Evolutionary conservation across 92 coral and sea anemone species (phyloP).

Genomic region (Actinostola sp.): DNA sequence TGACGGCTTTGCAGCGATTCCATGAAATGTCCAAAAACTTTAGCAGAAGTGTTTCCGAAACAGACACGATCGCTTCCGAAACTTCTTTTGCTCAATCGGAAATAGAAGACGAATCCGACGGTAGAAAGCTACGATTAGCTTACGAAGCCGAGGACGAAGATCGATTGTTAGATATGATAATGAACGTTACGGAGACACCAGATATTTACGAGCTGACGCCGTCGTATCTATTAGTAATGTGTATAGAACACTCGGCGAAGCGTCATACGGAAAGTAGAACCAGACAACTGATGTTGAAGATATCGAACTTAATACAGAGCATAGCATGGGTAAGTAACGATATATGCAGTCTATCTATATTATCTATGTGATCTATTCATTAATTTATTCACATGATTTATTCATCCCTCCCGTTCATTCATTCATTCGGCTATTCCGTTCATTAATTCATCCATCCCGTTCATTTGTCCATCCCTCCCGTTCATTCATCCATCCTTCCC

Average conservation of each 20-base stretch:
- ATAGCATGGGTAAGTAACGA: conserved; percentile 92
- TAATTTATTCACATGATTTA: too few species aligned
- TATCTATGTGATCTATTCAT: too few species aligned
- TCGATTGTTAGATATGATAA: conserved; percentile 73
- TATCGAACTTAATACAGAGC: conserved; percentile 85
- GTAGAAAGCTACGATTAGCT: conserved; percentile 57
- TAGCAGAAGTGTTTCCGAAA: conserved; percentile 38
- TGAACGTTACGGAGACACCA: conserved; percentile 58
- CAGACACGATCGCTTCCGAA: conserved; percentile 36
- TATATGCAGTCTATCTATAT: too few species aligned
- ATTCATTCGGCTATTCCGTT: too few species aligned
- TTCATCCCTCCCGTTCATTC: too few species aligned
- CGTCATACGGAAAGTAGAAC: conserved; percentile 83
- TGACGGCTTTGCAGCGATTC: conserved; percentile 60
- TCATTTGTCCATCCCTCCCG: too few species aligned
- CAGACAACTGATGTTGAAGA: conserved; percentile 81
- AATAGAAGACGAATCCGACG: conserved; percentile 2
- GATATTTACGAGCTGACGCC: conserved; percentile 83
- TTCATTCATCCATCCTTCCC: too few species aligned
- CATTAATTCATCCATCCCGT: too few species aligned
- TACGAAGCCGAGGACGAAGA: conserved; percentile 84
- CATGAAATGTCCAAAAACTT: conserved; percentile 39
- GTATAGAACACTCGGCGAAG: conserved; percentile 86
- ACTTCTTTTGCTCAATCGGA: conserved; percentile 26
- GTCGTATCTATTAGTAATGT: conserved; percentile 78